Base-by-base conservation (phyloP, 2,797 vertebrate genomes). In the Molossus alvarezi region DNA sequence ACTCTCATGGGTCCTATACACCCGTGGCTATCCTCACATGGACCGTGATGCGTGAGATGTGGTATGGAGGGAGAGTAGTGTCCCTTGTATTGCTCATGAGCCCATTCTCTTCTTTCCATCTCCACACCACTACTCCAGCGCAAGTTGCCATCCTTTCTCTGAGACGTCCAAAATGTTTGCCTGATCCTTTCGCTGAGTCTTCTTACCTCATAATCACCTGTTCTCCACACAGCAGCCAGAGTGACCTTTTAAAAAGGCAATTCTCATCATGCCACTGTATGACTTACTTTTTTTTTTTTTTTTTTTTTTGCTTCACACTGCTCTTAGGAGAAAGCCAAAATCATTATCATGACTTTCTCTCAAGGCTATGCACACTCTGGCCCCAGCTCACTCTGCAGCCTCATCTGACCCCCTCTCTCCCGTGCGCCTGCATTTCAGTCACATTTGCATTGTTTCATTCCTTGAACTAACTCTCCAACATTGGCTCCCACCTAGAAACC, bases 281-380 rank as follows among this genome's bases (percentile, higher is more conserved):
- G 25, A 67, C 45, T 86, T 69, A 37, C 57, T 41, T 23, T 69
- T 67, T 9, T 94, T 65, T 69, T 53, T 94, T 65, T 69, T 53
- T 60, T 53, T 8, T 57, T 84, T 93, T 53, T 65, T 23, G 23
- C 5, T 65, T 76, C 65, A 64, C 14, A 37, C 23, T 75, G n/a
- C 77, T 81, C 29, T 65, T 76, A 95, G 12, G 21, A 86, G 53
- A 89, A 92, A 83, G 73, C 29, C 67, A 92, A 92, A 75, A 55
- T 53, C 10, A 81, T 77, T 45, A 51, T 79, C 13, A 25, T 71
- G 27, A 76, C 48, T 58, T 90, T 86, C 45, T 60, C 23, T 55
- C 62, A 79, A 76, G 65, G 82, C 23, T 51, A 6, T 41, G 29
- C 17, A 14, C 58, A 18, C 10, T 88, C n/a, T 71, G 62, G 23